phyloP scores from a whole-genome alignment of 2,888 invertebrate genomes.

The Sesia apiformis region DNA sequence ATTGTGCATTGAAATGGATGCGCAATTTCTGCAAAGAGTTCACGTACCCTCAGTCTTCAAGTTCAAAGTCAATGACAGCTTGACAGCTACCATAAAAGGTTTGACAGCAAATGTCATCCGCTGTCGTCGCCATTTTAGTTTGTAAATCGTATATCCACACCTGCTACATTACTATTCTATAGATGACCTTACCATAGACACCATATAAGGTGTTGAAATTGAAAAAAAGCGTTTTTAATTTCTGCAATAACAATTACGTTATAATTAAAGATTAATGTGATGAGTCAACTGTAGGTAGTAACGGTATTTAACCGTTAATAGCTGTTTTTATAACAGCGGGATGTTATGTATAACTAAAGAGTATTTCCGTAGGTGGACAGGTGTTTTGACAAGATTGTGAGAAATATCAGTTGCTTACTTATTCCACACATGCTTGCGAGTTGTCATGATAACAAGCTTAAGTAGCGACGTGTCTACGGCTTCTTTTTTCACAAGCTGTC shows the following conservation, averaged over 20 bases:
- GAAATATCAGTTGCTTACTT: not conserved
- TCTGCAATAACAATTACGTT: not conserved
- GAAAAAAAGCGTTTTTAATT: not conserved
- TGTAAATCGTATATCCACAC: slow-evolving; percentile 1
- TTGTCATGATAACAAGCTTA: not conserved
- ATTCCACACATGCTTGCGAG: not conserved
- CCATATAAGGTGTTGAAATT: not conserved
- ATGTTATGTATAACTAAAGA: not conserved
- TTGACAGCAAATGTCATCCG: slow-evolving; percentile 33
- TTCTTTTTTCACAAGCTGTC: no score
- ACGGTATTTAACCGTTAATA: not conserved
- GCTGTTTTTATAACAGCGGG: not conserved
- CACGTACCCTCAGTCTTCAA: not conserved
- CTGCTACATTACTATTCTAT: slow-evolving; percentile 7
- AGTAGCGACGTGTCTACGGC: not conserved
- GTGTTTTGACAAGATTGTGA: not conserved
- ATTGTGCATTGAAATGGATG: not conserved
- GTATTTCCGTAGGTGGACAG: not conserved
- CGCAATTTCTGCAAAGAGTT: not conserved
- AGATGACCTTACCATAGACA: not conserved
- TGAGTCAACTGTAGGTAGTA: not conserved
- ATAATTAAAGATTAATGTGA: not conserved
- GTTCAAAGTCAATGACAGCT: slow-evolving; percentile 39
- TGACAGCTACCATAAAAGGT: slow-evolving; percentile 50
- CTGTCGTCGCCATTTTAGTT: not conserved